Evolutionary conservation across 37 sponge, comb jelly and placozoan genomes (phyloP).

Genomic region (Spongilla lacustris): DNA sequence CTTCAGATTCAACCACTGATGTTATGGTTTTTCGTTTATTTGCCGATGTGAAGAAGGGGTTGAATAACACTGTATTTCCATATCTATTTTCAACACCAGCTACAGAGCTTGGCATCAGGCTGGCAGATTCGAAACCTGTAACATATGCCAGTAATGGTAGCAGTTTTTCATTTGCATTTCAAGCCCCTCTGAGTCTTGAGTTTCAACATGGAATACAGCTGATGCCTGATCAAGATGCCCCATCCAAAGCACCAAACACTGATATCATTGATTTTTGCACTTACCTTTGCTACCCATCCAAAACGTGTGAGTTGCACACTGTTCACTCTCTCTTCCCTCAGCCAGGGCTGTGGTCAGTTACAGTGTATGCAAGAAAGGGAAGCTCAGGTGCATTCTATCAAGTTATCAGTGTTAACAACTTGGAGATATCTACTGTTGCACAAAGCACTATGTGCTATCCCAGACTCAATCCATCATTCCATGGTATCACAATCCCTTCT

Average conservation of each 20-base stretch:
- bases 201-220: not conserved
- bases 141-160: not conserved
- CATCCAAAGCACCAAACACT: not conserved
- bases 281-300: not conserved
- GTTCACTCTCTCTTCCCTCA: not conserved
- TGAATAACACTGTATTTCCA: conserved; percentile 3
- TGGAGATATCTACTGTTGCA: not conserved
- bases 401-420: not conserved
- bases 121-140: not conserved
- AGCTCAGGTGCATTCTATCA: not conserved
- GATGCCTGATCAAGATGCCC: not conserved
- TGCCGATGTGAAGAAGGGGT: not conserved
- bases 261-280: not conserved
- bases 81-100: not conserved
- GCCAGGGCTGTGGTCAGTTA: conserved; percentile 14
- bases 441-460: not conserved
- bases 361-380: not conserved
- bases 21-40: conserved; percentile 3
- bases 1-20: not conserved
- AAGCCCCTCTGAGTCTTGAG: not conserved
- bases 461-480: not conserved
- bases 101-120: not conserved
- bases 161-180: not conserved
- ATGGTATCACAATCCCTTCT: not conserved
- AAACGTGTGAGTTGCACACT: not conserved